Base-by-base conservation (phyloP, 1,140 invertebrate genomes). In the Anagrus nilaparvatae region DNA sequence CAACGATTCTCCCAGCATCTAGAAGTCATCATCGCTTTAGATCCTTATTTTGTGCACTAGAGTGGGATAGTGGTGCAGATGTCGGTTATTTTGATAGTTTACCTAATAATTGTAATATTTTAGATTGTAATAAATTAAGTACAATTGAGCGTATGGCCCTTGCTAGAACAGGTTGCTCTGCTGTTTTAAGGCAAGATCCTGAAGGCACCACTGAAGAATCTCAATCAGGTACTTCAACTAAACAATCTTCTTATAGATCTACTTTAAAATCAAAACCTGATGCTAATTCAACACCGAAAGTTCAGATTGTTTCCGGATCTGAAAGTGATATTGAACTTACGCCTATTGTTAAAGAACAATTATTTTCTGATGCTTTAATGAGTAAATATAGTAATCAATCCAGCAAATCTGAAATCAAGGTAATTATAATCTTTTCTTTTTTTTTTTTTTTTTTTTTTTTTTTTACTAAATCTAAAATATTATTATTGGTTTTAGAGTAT, bases 1-100 rank as follows among this genome's bases (percentile, higher is more conserved):
- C n/a, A n/a, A n/a, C n/a, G n/a, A n/a, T n/a, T n/a, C n/a, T n/a
- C n/a, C n/a, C n/a, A n/a, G n/a, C n/a, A n/a, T n/a, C n/a, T n/a
- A n/a, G n/a, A n/a, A n/a, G n/a, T n/a, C n/a, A n/a, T n/a, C n/a
- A n/a, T n/a, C n/a, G n/a, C n/a, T n/a, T n/a, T n/a, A n/a, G n/a
- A n/a, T n/a, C n/a, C n/a, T n/a, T n/a, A n/a, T n/a, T n/a, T n/a
- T n/a, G n/a, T n/a, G n/a, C 75, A 46, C 56, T 84, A 3, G 81
- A 84, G 63, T 84, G 82, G 82, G 81, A 84, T 54, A 83, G 77
- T 44, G 74, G 81, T 33, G 82, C 79, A 6, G 82, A 85, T 64
- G 81, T 84, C 27, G 82, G 81, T 5, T 85, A 85, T 61, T 69
- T 55, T 17, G 75, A 78, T 56, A 54, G 39, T 29, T 25, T 47